Evolutionary conservation across 2,113 vertebrate genomes (phyloP), one percentile per base, ranked within the genome.

Genomic region (Pantherophis guttatus): DNA sequence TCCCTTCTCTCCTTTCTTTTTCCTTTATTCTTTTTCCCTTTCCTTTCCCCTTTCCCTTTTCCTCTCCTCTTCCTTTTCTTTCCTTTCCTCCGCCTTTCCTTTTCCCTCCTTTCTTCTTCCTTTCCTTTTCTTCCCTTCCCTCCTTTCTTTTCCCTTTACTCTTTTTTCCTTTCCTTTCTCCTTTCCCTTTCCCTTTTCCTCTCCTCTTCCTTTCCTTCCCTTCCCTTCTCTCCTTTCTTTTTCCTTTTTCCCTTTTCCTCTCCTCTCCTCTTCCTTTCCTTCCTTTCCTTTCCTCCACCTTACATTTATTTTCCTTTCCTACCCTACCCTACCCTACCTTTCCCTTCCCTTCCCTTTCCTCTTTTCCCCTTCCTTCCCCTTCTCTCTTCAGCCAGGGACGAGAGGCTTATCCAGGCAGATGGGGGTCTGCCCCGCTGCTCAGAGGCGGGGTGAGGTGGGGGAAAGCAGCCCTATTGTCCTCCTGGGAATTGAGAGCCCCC

Each of bases 351-450:
- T 9, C 10, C 23, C 0, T 39, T 39, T 1, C 87, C 54, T 1
- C 1, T 58, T 33, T 50, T 21, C 0, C 57, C 89, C 89, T 81
- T 3, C 90, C 33, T 54, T 15, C 3, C 65, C 92, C 95, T 92
- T 93, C 92, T 88, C 91, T 0, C 3, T 92, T 92, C n/a, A 39
- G 11, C 93, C 88, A 93, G 93, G 26, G 94, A 90, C 86, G 87
- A 86, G 15, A 7, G 65, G n/a, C 93, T 88, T 8, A 0, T 70
- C 0, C 86, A 59, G 95, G 95, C 48, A 93, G 95, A 95, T 88
- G 81, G 95, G 95, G 94, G 58, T 93, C 90, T 85, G 93, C 92
- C 95, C 92, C 70, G 93, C 95, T 65, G 33, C 62, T 91, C 94
- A 94, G 29, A 95, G 94, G 26, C 1, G 8, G 8, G 26, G 17